Evolutionary conservation across 2,797 vertebrate genomes (phyloP).

Genomic region (Tangara arthus): DNA sequence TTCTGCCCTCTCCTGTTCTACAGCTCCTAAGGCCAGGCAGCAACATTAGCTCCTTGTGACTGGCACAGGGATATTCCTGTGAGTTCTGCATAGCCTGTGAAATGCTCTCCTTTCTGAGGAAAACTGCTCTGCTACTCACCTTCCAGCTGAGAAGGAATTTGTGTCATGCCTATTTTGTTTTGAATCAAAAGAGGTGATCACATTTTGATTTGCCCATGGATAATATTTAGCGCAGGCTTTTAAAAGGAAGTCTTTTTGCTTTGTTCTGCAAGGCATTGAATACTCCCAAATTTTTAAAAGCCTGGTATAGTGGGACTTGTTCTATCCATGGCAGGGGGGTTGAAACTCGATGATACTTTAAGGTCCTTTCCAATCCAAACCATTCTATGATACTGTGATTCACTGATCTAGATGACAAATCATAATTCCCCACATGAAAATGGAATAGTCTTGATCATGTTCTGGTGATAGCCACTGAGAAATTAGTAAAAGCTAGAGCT

Average conservation of each 20-base stretch:
- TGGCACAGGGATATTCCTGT: neutral
- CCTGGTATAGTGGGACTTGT: neutral
- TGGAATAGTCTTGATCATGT: neutral
- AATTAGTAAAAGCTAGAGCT: neutral
- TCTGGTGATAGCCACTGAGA: neutral
- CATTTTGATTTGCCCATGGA: neutral
- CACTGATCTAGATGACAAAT: neutral
- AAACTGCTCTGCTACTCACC: neutral
- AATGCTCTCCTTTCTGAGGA: neutral
- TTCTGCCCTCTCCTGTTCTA: neutral
- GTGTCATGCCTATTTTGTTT: fast-evolving
- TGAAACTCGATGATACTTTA: neutral
- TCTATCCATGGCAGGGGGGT: neutral
- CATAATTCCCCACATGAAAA: fast-evolving
- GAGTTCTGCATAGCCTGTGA: neutral
- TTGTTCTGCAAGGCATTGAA: neutral
- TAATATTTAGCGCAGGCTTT: neutral
- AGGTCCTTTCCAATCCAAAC: neutral
- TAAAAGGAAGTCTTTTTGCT: neutral
- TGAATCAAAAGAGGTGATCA: neutral
- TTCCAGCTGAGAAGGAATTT: neutral
- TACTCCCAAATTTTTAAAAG: neutral
- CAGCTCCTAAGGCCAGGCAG: neutral
- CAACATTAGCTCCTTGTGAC: fast-evolving
- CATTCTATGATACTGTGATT: neutral